These are phyloP conservation scores for Hoplodrina ambigua DNA, from an alignment of 2,888 invertebrate genomes.

Conservation along the genomic window DNA sequence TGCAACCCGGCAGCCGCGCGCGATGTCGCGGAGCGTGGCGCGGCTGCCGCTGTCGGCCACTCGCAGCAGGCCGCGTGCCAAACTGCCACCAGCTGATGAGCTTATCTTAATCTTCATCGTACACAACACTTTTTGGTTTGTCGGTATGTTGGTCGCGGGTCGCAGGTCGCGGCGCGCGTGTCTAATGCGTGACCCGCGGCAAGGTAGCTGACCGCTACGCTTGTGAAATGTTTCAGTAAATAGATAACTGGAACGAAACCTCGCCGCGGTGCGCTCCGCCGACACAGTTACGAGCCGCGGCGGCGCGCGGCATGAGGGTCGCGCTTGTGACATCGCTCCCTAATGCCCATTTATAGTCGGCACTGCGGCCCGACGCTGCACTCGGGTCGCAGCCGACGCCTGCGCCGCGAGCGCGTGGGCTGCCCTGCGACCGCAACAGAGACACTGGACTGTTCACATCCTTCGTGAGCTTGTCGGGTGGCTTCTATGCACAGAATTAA, in stretches of 20 bases:
- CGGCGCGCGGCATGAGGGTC: slow-evolving; percentile 16
- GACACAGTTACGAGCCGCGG: slow-evolving; percentile 1
- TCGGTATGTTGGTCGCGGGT: slow-evolving; percentile 1
- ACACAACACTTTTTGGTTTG: not conserved
- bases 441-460: too few species aligned
- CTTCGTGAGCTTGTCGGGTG: too few species aligned
- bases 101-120: slow-evolving; percentile 19
- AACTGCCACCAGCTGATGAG: slow-evolving; percentile 11
- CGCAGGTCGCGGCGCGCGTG: slow-evolving; percentile 16
- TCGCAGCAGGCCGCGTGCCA: too few species aligned
- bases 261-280: slow-evolving; percentile 2
- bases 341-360: slow-evolving; percentile 18
- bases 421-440: too few species aligned
- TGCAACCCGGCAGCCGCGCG: not conserved
- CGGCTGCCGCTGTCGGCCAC: not conserved
- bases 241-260: slow-evolving; percentile 46
- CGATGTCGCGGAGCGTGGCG: not conserved
- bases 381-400: slow-evolving; percentile 6
- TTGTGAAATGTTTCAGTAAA: slow-evolving; percentile 44
- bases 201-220: slow-evolving; percentile 24
- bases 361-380: slow-evolving; percentile 1
- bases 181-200: slow-evolving; percentile 32
- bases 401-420: not conserved
- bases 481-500: too few species aligned
- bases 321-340: slow-evolving; percentile 39